Conservation (phyloP, 1,140 invertebrate genomes). For the Orchestia grillus region DNA sequence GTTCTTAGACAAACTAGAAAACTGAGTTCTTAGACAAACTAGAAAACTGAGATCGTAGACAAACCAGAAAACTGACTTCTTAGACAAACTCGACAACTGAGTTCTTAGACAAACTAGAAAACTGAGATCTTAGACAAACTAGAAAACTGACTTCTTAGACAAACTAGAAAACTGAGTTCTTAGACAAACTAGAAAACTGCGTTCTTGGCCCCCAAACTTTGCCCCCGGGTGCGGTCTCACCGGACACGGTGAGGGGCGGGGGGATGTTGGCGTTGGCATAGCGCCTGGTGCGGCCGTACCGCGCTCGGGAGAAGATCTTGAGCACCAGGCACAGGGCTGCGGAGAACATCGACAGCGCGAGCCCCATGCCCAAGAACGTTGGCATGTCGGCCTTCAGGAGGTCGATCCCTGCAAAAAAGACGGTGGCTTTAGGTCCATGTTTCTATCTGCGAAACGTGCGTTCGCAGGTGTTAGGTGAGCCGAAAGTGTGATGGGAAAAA, state of each 20-base stretch:
- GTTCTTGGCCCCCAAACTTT: background rate
- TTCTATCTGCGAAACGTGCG: background rate
- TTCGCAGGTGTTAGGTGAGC: background rate
- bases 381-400: conserved; percentile 85
- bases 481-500: background rate
- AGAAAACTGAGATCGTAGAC: no score
- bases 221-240: conserved; percentile 72
- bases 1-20: background rate
- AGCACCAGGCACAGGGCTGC: conserved; percentile 88
- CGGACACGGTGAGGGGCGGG: conserved; percentile 85
- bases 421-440: background rate
- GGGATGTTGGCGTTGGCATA: conserved; percentile 85
- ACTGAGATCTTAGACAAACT: no score
- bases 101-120: background rate
- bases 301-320: conserved; percentile 81
- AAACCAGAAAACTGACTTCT: no score
- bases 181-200: background rate
- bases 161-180: background rate
- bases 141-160: no score
- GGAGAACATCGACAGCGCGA: conserved; percentile 85
- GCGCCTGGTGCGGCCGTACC: conserved; percentile 80
- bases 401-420: conserved; percentile 78
- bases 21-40: no score
- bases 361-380: conserved; percentile 83
- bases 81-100: no score